Evolutionary conservation across 1,140 invertebrate genomes (phyloP), one percentile per base, ranked within the genome.

Genomic region (Drosophila lacteicornis): DNA sequence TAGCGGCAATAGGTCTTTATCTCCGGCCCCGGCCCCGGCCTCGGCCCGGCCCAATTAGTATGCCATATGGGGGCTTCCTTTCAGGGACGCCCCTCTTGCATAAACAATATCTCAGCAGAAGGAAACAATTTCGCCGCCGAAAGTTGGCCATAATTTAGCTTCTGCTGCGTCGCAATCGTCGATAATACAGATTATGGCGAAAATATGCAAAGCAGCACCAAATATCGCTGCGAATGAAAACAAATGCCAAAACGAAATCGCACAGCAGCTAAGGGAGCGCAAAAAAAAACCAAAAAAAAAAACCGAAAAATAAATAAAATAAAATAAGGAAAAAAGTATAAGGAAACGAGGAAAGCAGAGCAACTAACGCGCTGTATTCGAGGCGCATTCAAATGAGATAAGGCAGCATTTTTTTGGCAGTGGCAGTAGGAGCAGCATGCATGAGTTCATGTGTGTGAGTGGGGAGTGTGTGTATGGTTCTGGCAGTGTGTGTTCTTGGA

Each of bases 331-430:
- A 38, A 51, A 47, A 53, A 38, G 46, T 61, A 43, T 36, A 51
- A 53, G 43, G 43, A 49, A 12, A 27, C 38, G 13, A 56, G 43
- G 13, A 62, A 43, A 69, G 38, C 63, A 62, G 53, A 78, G 45
- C 76, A 79, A 73, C 76, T 73, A 73, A 79, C 77, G 77, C 67
- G 58, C 66, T 58, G 75, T 63, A 79, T 79, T 79, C 66, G 66
- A 79, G 66, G 43, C 67, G 77, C 77, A 80, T 80, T 80, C 56
- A 79, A 79, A 79, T 79, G 76, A 80, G 77, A 79, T 80, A 79
- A 73, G 74, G 75, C 75, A 62, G 58, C 67, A 65, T 43, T 62
- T 77, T 66, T 67, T 66, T 56, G 53, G 53, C 53, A 56, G 36
- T 56, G 53, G 53, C 53, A 56, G 36, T 25, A 27, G 73, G 56